Evolutionary conservation across 2,797 vertebrate species (phyloP).

Genomic region (Xyrichtys novacula): DNA sequence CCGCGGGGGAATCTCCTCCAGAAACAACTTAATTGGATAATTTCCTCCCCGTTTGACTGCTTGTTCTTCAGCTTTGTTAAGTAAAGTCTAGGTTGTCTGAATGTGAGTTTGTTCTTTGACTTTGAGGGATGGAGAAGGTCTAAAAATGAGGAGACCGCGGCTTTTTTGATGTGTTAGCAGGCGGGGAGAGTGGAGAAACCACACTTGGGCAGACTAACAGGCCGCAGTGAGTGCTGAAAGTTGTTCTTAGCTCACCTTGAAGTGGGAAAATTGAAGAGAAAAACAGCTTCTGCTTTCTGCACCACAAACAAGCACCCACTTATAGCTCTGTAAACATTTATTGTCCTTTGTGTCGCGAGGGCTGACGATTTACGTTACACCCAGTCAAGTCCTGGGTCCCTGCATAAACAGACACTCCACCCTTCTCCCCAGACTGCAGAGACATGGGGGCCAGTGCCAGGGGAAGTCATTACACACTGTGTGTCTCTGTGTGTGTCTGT

Average conservation of each 20-base stretch:
- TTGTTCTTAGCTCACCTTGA: slow-evolving; percentile 51
- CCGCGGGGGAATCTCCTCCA: slow-evolving; percentile 71
- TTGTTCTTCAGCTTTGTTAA: slow-evolving; percentile 55
- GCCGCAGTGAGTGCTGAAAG: slow-evolving; percentile 12
- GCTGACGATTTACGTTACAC: slow-evolving; percentile 65
- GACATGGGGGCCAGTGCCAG: slow-evolving; percentile 64
- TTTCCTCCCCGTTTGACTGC: slow-evolving; percentile 69
- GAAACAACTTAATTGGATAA: slow-evolving; percentile 80
- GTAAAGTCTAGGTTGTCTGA: slow-evolving; percentile 57
- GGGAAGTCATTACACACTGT: slow-evolving; percentile 70
- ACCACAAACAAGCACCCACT: slow-evolving; percentile 52
- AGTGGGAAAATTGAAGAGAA: slow-evolving; percentile 33
- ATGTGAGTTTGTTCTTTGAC: slow-evolving; percentile 45
- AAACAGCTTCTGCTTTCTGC: slow-evolving; percentile 44
- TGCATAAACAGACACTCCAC: slow-evolving; percentile 68
- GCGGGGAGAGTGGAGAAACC: slow-evolving; percentile 10
- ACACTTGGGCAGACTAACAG: slow-evolving; percentile 19
- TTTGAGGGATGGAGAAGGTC: slow-evolving; percentile 21
- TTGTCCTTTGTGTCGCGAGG: slow-evolving; percentile 64
- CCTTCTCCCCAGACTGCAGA: slow-evolving; percentile 67
- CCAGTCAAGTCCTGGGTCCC: slow-evolving; percentile 58
- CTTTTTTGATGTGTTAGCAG: slow-evolving; percentile 18
- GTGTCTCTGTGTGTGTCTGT: slow-evolving; percentile 21
- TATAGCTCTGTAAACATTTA: slow-evolving; percentile 70
- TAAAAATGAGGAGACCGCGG: slow-evolving; percentile 23